Conservation (phyloP, 2,888 invertebrate species). For the Rotaria socialis region DNA sequence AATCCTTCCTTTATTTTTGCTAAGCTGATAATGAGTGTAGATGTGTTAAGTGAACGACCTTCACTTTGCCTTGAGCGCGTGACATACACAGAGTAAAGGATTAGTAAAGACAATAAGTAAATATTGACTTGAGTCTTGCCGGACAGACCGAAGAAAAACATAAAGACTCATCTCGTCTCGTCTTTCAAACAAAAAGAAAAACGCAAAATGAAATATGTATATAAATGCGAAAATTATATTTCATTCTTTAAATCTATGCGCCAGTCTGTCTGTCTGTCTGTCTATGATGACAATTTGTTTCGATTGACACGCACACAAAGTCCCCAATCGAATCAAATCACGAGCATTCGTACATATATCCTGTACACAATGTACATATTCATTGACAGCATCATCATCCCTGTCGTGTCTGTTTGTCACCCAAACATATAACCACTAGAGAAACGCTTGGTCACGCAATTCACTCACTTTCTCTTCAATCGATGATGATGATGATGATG, state of each 20-base stretch:
- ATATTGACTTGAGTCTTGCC: slow-evolving; percentile 19
- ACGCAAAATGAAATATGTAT: no score
- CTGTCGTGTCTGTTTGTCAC: neutral
- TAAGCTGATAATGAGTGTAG: slow-evolving; percentile 10
- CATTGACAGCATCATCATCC: slow-evolving; percentile 15
- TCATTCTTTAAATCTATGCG: neutral
- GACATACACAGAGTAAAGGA: slow-evolving; percentile 8
- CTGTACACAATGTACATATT: neutral
- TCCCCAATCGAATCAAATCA: slow-evolving; percentile 27
- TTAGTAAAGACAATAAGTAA: slow-evolving; percentile 13
- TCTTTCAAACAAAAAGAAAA: neutral
- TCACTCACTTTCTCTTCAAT: slow-evolving; percentile 22
- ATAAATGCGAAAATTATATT: neutral
- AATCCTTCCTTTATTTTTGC: neutral
- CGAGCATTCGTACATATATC: neutral
- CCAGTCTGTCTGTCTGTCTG: neutral
- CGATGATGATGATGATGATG: neutral
- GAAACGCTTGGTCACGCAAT: slow-evolving; percentile 18
- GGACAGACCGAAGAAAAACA: neutral
- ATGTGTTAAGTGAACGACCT: slow-evolving; percentile 25
- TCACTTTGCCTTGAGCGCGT: slow-evolving; percentile 29
- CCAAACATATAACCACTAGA: slow-evolving; percentile 17
- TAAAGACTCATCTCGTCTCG: neutral
- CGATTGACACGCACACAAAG: neutral
- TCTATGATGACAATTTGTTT: neutral